Conservation (phyloP, 2,113 vertebrate species). For the Halichoeres trimaculatus region DNA sequence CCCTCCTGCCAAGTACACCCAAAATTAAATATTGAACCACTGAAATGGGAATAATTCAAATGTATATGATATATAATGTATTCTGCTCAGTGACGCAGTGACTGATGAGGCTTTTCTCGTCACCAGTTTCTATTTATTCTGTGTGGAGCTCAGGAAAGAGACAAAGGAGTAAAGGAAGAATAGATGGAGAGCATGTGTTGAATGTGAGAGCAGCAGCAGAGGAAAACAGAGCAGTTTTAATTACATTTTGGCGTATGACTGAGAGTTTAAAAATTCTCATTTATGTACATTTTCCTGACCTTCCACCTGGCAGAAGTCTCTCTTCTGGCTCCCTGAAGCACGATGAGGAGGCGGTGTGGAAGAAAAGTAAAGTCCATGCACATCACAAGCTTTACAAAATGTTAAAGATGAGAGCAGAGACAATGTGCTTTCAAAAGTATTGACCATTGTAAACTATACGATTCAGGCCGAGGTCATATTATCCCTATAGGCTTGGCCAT, state of each 20-base stretch:
- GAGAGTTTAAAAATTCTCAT: slow-evolving; percentile 10
- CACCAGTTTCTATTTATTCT: slow-evolving; percentile 27
- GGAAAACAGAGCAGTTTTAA: neutral
- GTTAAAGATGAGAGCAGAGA: slow-evolving; percentile 8
- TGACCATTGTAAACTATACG: slow-evolving; percentile 23
- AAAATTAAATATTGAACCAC: slow-evolving; percentile 62
- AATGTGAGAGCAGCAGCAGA: neutral
- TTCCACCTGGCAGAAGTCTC: slow-evolving; percentile 11
- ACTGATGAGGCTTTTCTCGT: slow-evolving; percentile 50
- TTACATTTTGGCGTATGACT: slow-evolving; percentile 13
- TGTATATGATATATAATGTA: slow-evolving; percentile 47
- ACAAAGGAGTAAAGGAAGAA: neutral
- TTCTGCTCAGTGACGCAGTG: slow-evolving; percentile 35
- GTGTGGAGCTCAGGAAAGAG: slow-evolving; percentile 4
- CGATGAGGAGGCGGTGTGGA: slow-evolving; percentile 1
- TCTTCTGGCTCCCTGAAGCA: slow-evolving; percentile 17
- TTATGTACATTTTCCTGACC: slow-evolving; percentile 16
- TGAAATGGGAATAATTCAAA: slow-evolving; percentile 63
- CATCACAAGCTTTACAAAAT: slow-evolving; percentile 8
- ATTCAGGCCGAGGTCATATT: neutral
- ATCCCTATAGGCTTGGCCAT: slow-evolving; percentile 7
- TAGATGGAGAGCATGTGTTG: neutral
- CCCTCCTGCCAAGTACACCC: slow-evolving; percentile 38
- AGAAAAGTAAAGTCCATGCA: slow-evolving; percentile 23
- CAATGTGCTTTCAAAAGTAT: slow-evolving; percentile 30